Conservation (phyloP, 2,797 vertebrate species). For the Pipistrellus nathusii region DNA sequence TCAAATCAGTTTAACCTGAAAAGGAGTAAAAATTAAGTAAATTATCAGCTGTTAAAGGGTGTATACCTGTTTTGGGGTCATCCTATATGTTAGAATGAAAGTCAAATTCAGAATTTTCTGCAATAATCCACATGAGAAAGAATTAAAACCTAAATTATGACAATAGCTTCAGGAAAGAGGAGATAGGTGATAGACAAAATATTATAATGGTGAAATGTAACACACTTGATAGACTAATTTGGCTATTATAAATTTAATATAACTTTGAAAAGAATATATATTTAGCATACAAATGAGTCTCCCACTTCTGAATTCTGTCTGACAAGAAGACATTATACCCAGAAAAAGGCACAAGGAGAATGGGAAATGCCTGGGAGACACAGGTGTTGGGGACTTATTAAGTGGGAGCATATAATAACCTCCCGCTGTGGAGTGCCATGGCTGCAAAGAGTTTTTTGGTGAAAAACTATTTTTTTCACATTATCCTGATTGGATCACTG, state of each 20-base stretch:
- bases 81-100: neutral
- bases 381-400: neutral
- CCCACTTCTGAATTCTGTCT: neutral
- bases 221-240: neutral
- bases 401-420: neutral
- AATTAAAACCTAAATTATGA: neutral
- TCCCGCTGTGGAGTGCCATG: neutral
- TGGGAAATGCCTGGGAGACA: neutral
- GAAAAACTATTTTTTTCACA: neutral
- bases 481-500: neutral
- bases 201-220: neutral
- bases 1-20: too few relatives aligned
- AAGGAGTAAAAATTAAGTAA: too few relatives aligned
- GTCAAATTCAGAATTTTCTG: constrained; percentile 3
- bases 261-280: neutral
- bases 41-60: too few relatives aligned
- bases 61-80: too few relatives aligned
- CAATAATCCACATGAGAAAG: neutral
- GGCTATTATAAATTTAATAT: neutral
- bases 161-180: neutral
- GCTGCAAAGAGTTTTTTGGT: neutral
- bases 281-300: neutral
- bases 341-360: neutral
- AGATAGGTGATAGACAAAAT: neutral
- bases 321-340: neutral